Evolutionary conservation across 1,140 invertebrate species (phyloP), one percentile per base, ranked within the genome.

Genomic region (Papilio polytes): DNA sequence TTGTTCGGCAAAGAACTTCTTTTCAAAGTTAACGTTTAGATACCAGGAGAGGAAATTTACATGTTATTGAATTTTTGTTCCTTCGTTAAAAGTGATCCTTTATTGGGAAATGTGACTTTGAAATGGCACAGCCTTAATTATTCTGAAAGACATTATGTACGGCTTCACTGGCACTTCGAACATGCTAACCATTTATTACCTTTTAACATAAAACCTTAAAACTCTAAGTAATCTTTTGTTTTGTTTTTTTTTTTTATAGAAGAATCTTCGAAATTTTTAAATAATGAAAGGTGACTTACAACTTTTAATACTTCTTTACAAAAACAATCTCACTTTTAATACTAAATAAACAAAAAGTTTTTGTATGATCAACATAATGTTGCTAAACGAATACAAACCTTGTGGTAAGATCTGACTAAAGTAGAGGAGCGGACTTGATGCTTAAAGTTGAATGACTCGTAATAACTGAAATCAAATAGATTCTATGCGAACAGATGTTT

Each of bases 1-100:
- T 87, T 88, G 84, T 86, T 87, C 83, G 85, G 85, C 87, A 89
- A 90, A 90, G 86, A 89, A 89, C 88, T 91, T 92, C 85, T 87
- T 92, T 92, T 87, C 86, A 90, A 93, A 93, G 87, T 91, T 93
- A 87, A 70, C 88, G 88, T 87, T 89, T 88, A 91, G 88, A 88
- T 86, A 90, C 87, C 85, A 85, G 86, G 86, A 88, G 85, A 83
- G 87, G 78, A 85, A 86, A 94, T 94, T 94, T 94, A 93, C 93
- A 94, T 94, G 89, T 92, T 94, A 94, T 94, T 94, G 93, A 92
- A 92, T 94, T 94, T 94, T 94, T 92, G 89, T 90, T 87, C 91
- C 86, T 87, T 87, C 88, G 84, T 91, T 90, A 91, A 90, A 89
- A 87, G 63, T 86, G 84, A 89, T 88, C 85, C 83, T 85, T 78